Percentiles rank a stretch among this genome's conserved stretches.
phyloP scores from a whole-genome alignment of 2,888 invertebrate species.

The Chymomyza caudatula region DNA sequence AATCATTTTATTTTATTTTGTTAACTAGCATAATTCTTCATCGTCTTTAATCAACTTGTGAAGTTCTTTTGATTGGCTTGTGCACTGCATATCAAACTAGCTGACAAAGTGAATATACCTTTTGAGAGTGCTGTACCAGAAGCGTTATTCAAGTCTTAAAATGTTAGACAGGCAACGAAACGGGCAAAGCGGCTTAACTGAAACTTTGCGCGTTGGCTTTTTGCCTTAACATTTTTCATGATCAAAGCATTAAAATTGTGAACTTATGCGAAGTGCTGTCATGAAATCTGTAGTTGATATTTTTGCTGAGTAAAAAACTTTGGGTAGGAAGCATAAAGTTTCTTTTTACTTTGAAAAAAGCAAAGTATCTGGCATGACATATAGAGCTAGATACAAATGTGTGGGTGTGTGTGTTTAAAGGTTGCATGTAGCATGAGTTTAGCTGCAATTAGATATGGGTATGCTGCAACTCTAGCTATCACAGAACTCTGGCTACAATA shows the following conservation, averaged over 20 bases:
- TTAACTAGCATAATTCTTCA: too few relatives aligned
- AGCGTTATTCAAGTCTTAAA: slow-evolving; percentile 33
- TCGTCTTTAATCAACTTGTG: too few relatives aligned
- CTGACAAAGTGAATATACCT: not conserved
- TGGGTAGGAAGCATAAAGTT: slow-evolving; percentile 19
- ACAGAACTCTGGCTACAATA: not conserved
- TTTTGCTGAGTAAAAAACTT: slow-evolving; percentile 15
- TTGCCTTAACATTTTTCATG: slow-evolving; percentile 22
- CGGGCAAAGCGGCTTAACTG: slow-evolving; percentile 3
- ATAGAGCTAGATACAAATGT: not conserved
- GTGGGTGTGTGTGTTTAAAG: not conserved
- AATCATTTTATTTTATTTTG: too few relatives aligned
- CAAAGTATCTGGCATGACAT: too few relatives aligned
- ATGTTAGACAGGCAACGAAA: not conserved
- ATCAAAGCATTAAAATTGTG: slow-evolving; percentile 34
- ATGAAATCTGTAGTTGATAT: slow-evolving; percentile 24
- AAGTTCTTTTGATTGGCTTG: not conserved
- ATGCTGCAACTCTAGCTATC: not conserved
- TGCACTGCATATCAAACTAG: not conserved
- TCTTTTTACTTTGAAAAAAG: not conserved
- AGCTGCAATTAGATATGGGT: not conserved
- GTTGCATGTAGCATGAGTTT: not conserved
- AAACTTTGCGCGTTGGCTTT: slow-evolving; percentile 12
- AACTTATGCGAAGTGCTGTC: slow-evolving; percentile 28
- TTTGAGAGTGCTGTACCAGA: slow-evolving; percentile 21